Evolutionary conservation across 2,113 vertebrate genomes (phyloP).

Genomic region (Stegostoma tigrinum): DNA sequence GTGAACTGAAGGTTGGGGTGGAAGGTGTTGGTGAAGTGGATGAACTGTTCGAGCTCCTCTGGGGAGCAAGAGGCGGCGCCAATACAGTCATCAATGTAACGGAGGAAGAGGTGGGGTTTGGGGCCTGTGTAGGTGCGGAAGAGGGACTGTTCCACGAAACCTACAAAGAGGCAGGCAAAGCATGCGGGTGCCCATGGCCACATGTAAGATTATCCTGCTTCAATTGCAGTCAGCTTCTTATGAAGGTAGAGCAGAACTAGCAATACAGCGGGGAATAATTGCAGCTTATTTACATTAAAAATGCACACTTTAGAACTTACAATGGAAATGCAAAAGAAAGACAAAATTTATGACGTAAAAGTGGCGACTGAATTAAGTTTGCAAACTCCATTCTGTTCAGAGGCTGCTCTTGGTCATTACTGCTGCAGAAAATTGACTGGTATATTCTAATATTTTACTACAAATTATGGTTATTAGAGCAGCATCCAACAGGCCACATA

Average conservation of each 20-base stretch:
- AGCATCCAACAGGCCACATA: not conserved
- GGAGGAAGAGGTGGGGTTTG: too few species aligned
- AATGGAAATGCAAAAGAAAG: not conserved
- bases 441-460: not conserved
- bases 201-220: not conserved
- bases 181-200: too few species aligned
- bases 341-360: not conserved
- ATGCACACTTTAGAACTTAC: not conserved
- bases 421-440: not conserved
- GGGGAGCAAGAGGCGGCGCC: too few species aligned
- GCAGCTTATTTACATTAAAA: not conserved
- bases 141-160: too few species aligned
- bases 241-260: not conserved
- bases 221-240: not conserved
- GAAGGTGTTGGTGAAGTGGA: too few species aligned
- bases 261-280: not conserved
- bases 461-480: not conserved
- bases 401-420: not conserved
- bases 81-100: too few species aligned
- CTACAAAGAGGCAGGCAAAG: too few species aligned
- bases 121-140: too few species aligned
- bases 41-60: too few species aligned
- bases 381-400: not conserved
- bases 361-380: not conserved
- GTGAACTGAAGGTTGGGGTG: too few species aligned